Evolutionary conservation across 2,113 vertebrate species (phyloP), one percentile per base, ranked within the genome.

Genomic region (Elephas maximus): DNA sequence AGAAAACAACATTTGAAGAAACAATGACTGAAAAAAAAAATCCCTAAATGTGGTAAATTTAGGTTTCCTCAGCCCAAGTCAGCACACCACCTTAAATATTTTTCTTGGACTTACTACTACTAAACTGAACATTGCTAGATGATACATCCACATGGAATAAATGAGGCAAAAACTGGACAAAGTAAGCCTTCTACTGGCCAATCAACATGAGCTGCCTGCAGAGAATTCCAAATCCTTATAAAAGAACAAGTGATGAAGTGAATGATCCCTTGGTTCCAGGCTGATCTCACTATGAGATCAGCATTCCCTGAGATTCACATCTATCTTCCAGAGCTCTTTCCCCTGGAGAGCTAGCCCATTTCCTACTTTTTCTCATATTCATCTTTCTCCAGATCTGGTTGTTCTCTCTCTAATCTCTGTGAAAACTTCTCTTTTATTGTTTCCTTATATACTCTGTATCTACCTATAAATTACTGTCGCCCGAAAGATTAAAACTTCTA

Each of bases 1-100:
- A 57, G 33, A 76, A 84, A 91, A 80, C 45, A 15, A 45, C 63
- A 80, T 76, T 53, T 96, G 48, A 90, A 90, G 33, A 20, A 84
- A 33, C 51, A 83, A 81, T 76, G 45, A 9, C 44, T 65, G 5
- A 80, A 63, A 45, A 24, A 7, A 3, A n/a, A 73, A 57, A 2
- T 6, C 30, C 67, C n/a, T 91, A n/a, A 71, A 85, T 78, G 81
- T 91, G 17, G 23, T 60, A 85, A 88, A 30, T 45, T 69, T 44
- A 65, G 17, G 5, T 86, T 62, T 81, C 7, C 28, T 81, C 10
- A 71, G 21, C 14, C 5, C 12, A 63, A 93, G 60, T 37, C 37
- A 30, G 23, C 65, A 3, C n/a, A 78, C 45, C 84, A 18, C 21
- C 8, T 87, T 26, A 62, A 80, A 33, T 81, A 7, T 20, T 53